Conservation (phyloP, 2,888 invertebrate genomes). For the Himalopsyche anomala region DNA sequence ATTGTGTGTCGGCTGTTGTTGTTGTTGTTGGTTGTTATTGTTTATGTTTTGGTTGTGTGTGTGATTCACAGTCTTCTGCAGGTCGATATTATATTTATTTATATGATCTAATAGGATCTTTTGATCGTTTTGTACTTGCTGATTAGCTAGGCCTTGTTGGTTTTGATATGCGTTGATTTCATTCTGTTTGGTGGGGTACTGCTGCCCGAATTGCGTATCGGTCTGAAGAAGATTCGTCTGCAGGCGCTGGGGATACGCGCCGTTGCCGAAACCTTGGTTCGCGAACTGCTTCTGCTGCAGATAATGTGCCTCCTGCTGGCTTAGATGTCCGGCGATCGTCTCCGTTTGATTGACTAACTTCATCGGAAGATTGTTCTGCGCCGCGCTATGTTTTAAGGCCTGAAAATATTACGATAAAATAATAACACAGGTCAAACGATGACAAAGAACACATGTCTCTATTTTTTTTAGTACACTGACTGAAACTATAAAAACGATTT, state of each 20-base stretch:
- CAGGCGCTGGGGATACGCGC: constrained; percentile 70
- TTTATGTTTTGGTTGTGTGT: constrained; percentile 75
- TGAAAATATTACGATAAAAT: constrained; percentile 67
- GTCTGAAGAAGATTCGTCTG: constrained; percentile 66
- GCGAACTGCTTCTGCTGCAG: constrained; percentile 77
- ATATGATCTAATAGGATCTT: constrained; percentile 73
- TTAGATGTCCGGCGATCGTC: constrained; percentile 73
- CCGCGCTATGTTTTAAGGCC: constrained; percentile 75
- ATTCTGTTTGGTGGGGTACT: constrained; percentile 71
- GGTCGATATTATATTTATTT: constrained; percentile 74
- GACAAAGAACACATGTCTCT: neutral
- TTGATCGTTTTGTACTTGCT: constrained; percentile 72
- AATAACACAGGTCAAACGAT: too few relatives aligned
- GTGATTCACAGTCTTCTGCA: constrained; percentile 76
- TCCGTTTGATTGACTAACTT: constrained; percentile 76
- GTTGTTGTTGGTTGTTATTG: constrained; percentile 70
- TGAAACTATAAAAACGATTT: neutral
- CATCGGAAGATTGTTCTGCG: constrained; percentile 77
- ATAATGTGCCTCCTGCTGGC: constrained; percentile 75
- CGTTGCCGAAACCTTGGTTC: constrained; percentile 74
- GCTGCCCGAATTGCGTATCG: constrained; percentile 73
- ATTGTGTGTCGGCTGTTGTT: constrained; percentile 67
- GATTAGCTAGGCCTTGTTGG: constrained; percentile 75
- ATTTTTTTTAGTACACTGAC: neutral
- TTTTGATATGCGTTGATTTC: constrained; percentile 71